phyloP scores from a whole-genome alignment of 2,113 vertebrate genomes.

The Daboia siamensis region DNA sequence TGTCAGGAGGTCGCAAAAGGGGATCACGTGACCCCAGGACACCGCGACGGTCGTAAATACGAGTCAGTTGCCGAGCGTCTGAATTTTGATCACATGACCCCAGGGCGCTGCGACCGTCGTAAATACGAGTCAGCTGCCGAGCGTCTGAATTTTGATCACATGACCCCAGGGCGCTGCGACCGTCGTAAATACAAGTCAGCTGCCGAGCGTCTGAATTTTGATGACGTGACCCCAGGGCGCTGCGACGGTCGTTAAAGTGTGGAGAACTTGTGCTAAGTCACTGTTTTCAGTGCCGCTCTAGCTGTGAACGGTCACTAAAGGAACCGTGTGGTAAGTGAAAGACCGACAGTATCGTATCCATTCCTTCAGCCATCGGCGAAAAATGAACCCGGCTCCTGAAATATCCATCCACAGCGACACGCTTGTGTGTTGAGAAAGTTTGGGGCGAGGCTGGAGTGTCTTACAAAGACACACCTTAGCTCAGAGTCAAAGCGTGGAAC shows the following conservation, averaged over 20 bases:
- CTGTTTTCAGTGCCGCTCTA: neutral
- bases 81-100: neutral
- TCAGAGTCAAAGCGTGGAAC: neutral
- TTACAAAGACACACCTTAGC: neutral
- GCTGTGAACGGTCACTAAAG: accelerated
- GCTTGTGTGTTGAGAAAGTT: neutral
- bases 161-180: too few relatives aligned
- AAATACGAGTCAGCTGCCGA: too few relatives aligned
- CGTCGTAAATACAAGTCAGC: too few relatives aligned
- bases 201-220: too few relatives aligned
- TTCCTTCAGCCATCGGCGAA: too few relatives aligned
- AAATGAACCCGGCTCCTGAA: neutral
- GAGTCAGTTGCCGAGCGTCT: neutral
- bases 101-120: too few relatives aligned
- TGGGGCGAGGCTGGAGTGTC: neutral
- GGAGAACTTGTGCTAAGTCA: neutral
- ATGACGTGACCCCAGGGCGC: too few relatives aligned
- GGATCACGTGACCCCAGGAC: neutral
- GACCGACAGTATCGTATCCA: too few relatives aligned
- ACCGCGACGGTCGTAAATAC: neutral
- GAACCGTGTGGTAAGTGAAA: neutral
- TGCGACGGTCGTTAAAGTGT: neutral
- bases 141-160: too few relatives aligned
- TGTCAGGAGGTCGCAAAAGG: too few relatives aligned
- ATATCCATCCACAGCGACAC: neutral